These are phyloP conservation scores for Microchrysa polita DNA, from an alignment of 2,888 invertebrate genomes.

Conservation along the genomic window DNA sequence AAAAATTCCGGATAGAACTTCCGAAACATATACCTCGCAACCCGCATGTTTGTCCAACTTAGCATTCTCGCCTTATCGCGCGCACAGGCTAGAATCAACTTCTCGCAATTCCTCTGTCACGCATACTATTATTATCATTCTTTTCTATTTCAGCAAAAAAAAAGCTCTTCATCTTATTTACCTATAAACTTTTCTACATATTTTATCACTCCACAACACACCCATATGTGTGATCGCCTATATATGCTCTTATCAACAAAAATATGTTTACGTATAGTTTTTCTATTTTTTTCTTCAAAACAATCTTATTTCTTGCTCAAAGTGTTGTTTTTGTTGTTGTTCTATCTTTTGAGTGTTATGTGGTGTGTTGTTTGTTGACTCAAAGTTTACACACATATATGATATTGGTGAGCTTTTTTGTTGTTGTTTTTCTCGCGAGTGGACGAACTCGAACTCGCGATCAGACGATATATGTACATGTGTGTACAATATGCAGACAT, in stretches of 20 bases:
- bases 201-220: too few relatives aligned
- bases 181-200: slow-evolving; percentile 2
- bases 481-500: slow-evolving; percentile 26
- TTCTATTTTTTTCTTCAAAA: slow-evolving; percentile 3
- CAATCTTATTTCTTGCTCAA: slow-evolving; percentile 2
- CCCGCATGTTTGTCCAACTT: too few relatives aligned
- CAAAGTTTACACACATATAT: too few relatives aligned
- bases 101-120: neutral
- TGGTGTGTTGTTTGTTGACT: slow-evolving; percentile 18
- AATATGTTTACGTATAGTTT: slow-evolving; percentile 36
- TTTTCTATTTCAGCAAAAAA: too few relatives aligned
- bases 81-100: neutral
- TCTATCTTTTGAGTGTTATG: neutral
- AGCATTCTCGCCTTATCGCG: too few relatives aligned
- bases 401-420: neutral
- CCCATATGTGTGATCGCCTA: slow-evolving; percentile 4
- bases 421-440: slow-evolving; percentile 21
- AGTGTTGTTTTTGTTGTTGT: slow-evolving; percentile 19
- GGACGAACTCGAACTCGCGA: neutral
- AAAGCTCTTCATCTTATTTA: slow-evolving; percentile 23
- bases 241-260: slow-evolving; percentile 29
- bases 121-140: neutral
- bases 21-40: too few relatives aligned
- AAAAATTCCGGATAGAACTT: too few relatives aligned
- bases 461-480: too few relatives aligned